These are phyloP conservation scores for Acrobasis consociella DNA, from an alignment of 2,888 invertebrate species.

Conservation along the genomic window DNA sequence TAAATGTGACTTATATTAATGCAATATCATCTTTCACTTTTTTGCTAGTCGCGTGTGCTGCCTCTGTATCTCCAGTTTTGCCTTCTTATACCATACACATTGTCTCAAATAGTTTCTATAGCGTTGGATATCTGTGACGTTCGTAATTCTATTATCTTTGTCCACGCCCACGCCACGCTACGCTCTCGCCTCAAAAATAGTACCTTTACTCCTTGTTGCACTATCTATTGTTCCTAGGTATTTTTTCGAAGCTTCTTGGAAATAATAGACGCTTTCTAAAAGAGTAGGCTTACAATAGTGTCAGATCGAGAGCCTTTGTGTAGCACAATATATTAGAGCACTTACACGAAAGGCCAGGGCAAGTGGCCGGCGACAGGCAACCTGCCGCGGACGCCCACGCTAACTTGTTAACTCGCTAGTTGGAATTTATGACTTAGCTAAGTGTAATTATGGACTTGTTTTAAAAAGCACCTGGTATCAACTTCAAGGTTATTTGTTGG, in stretches of 20 bases:
- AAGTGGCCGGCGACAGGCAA: conserved; percentile 6
- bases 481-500: background rate
- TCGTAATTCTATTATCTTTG: too few species aligned
- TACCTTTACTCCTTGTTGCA: too few species aligned
- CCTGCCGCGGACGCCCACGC: background rate
- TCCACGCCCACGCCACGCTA: too few species aligned
- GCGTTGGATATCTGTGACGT: too few species aligned
- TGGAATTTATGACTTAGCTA: conserved; percentile 12
- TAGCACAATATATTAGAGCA: conserved; percentile 14
- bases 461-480: background rate
- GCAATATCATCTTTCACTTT: too few species aligned
- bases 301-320: conserved; percentile 11
- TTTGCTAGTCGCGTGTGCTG: too few species aligned
- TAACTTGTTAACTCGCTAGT: conserved; percentile 9
- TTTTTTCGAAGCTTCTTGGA: background rate
- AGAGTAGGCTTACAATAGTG: conserved; percentile 1
- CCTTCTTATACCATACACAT: too few species aligned
- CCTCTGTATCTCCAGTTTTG: too few species aligned
- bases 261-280: background rate
- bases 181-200: too few species aligned
- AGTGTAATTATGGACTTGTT: conserved; percentile 3
- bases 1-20: too few species aligned
- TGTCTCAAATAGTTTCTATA: too few species aligned
- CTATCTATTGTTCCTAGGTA: background rate
- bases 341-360: conserved; percentile 4